Conservation (phyloP, 92 coral and sea anemone genomes). For the Porites divaricata region DNA sequence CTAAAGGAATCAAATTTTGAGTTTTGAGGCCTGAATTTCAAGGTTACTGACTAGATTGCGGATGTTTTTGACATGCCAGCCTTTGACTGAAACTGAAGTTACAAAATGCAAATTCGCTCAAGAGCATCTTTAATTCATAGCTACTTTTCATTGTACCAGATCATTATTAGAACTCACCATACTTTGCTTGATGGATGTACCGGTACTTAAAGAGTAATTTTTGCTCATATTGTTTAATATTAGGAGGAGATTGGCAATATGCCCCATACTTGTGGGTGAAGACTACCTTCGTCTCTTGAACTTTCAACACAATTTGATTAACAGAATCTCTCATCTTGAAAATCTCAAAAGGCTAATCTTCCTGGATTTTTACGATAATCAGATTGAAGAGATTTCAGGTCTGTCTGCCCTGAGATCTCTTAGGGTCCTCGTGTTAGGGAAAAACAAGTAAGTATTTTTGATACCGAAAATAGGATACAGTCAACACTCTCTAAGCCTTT, state of each 20-base stretch:
- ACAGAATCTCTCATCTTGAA: conserved; percentile 81
- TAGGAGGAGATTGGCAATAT: conserved; percentile 89
- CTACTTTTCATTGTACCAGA: too few species aligned
- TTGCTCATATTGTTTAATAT: not conserved
- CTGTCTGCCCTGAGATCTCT: conserved; percentile 81
- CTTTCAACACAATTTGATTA: conserved; percentile 95
- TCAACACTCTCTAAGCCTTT: not conserved
- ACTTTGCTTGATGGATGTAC: not conserved
- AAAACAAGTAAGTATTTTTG: conserved; percentile 71
- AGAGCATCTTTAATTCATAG: too few species aligned
- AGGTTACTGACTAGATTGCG: too few species aligned
- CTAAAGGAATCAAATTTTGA: too few species aligned
- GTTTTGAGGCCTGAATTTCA: too few species aligned
- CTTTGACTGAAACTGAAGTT: too few species aligned
- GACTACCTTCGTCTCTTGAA: conserved; percentile 89
- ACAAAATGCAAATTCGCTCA: too few species aligned
- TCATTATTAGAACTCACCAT: too few species aligned
- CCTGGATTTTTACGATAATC: conserved; percentile 96
- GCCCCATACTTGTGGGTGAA: conserved; percentile 97
- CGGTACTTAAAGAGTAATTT: not conserved
- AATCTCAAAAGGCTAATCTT: conserved; percentile 91
- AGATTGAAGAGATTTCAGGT: conserved; percentile 93
- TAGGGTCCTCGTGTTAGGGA: conserved; percentile 93
- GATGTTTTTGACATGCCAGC: too few species aligned
- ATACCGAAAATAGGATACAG: not conserved